A percentile compares a stretch with the other conserved stretches of the same genome.
These are phyloP conservation scores for Callopanchax toddi DNA, from an alignment of 2,113 vertebrate species.

Conservation along the genomic window DNA sequence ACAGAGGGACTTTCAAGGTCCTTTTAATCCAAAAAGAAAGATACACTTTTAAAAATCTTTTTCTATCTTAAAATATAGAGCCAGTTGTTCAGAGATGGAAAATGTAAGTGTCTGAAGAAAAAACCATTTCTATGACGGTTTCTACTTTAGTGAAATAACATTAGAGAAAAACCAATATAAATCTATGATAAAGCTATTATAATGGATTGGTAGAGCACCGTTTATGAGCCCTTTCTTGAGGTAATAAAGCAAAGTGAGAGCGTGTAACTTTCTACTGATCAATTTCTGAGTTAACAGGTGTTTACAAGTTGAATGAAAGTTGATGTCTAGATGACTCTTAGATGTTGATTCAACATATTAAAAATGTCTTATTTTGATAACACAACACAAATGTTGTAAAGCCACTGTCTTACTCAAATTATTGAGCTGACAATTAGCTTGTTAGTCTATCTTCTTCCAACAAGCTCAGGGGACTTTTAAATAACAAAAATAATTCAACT, in stretches of 20 bases:
- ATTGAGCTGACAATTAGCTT: too few species aligned
- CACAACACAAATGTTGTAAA: too few species aligned
- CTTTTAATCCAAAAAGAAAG: constrained; percentile 41
- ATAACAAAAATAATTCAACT: too few species aligned
- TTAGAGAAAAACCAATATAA: not conserved
- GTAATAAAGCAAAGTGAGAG: not conserved
- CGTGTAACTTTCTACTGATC: not conserved
- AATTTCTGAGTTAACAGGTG: not conserved
- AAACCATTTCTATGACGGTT: not conserved
- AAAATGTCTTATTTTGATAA: too few species aligned
- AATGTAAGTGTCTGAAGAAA: not conserved
- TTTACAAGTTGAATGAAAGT: not conserved
- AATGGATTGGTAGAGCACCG: not conserved
- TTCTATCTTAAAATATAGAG: constrained; percentile 14
- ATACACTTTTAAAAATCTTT: constrained; percentile 6
- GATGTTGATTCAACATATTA: not conserved
- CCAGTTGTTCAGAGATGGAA: constrained; percentile 19
- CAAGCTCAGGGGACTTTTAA: too few species aligned
- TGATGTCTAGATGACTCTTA: not conserved
- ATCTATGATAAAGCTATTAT: not conserved
- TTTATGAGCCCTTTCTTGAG: not conserved
- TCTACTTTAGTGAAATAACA: constrained; percentile 29
- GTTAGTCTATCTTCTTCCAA: too few species aligned
- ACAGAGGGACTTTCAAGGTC: constrained; percentile 35
- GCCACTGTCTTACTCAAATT: too few species aligned